A percentile compares a stretch with the other conserved stretches of the same genome.
phyloP scores from a whole-genome alignment of 53 echinoderm and acorn worm genomes.

The Temnopleurus reevesii region DNA sequence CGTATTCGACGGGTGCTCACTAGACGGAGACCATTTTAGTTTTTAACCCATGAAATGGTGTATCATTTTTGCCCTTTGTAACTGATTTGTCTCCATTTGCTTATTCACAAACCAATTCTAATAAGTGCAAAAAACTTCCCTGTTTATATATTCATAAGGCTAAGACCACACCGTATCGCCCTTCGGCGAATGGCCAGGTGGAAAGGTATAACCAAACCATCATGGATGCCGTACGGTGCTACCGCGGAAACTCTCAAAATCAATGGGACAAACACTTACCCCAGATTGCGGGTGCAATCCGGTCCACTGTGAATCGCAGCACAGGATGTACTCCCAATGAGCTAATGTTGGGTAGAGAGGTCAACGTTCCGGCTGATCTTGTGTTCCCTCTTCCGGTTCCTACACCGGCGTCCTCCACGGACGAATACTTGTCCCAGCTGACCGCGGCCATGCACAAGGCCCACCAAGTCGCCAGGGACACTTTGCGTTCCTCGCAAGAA shows the following conservation, averaged over 20 bases:
- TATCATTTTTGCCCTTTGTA: background rate
- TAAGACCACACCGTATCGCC: slow-evolving; percentile 59
- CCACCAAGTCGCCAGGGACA: slow-evolving; percentile 28
- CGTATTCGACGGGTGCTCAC: background rate
- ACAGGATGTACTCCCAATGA: slow-evolving; percentile 65
- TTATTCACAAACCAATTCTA: background rate
- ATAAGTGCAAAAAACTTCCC: background rate
- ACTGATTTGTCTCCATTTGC: background rate
- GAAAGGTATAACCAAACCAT: slow-evolving; percentile 60
- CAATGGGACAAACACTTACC: slow-evolving; percentile 57
- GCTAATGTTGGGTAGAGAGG: slow-evolving; percentile 65
- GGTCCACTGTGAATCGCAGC: slow-evolving; percentile 60
- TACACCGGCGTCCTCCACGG: background rate
- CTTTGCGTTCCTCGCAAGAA: slow-evolving; percentile 40
- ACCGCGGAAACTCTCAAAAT: slow-evolving; percentile 24
- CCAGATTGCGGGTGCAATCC: slow-evolving; percentile 55
- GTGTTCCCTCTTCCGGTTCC: slow-evolving; percentile 40
- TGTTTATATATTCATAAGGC: slow-evolving; percentile 62
- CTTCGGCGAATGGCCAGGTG: slow-evolving; percentile 64
- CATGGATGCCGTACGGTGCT: slow-evolving; percentile 64
- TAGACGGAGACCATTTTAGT: background rate
- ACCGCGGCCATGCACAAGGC: background rate
- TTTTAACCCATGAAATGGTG: background rate
- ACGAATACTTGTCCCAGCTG: slow-evolving; percentile 17
- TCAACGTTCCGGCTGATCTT: slow-evolving; percentile 51